These are phyloP conservation scores for Pseudopodoces humilis DNA, from an alignment of 2,113 vertebrate genomes.

Conservation along the genomic window DNA sequence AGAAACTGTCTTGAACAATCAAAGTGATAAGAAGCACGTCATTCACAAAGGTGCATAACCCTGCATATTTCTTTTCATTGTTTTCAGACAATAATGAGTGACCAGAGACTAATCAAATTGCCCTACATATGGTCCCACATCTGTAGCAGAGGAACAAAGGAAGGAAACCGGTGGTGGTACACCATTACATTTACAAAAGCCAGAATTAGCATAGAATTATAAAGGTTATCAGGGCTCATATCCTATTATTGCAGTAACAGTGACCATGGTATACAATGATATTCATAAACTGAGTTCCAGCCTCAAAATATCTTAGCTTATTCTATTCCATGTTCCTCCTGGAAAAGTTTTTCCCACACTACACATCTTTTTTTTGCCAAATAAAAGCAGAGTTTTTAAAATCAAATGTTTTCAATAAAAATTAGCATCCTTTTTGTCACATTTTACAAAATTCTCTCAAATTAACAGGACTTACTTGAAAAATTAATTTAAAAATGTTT, in stretches of 20 bases:
- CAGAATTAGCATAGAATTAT: neutral
- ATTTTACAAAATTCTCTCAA: neutral
- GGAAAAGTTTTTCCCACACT: neutral
- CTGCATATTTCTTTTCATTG: neutral
- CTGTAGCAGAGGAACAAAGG: neutral
- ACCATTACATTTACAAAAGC: neutral
- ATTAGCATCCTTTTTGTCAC: neutral
- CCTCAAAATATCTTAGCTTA: neutral
- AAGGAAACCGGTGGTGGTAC: neutral
- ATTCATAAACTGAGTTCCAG: neutral
- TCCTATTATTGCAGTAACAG: neutral
- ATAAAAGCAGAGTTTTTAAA: neutral
- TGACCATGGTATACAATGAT: neutral
- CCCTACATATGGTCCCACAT: neutral
- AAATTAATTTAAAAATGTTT: neutral
- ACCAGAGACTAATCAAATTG: neutral
- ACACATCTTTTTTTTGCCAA: neutral
- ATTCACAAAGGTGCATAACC: neutral
- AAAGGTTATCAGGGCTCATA: neutral
- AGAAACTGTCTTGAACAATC: neutral
- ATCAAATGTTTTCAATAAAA: neutral
- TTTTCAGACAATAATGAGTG: neutral
- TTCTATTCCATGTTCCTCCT: neutral
- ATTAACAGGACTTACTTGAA: neutral
- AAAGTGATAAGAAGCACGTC: neutral